Evolutionary conservation across 2,113 vertebrate species (phyloP), one percentile per base, ranked within the genome.

Genomic region (Acanthisitta chloris): DNA sequence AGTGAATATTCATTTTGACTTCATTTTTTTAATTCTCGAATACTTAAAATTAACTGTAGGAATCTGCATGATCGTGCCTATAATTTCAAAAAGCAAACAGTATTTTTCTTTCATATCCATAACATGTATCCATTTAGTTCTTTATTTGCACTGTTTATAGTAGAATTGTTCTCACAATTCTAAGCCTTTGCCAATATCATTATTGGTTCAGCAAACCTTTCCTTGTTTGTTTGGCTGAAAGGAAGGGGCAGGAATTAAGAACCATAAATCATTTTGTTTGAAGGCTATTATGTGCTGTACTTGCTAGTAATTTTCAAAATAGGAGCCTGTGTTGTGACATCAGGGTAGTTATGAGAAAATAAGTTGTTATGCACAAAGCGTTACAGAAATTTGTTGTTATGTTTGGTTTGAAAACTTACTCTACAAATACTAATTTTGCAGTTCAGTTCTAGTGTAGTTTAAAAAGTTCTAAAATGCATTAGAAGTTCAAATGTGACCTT

Each of bases 161-260:
- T 73, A 51, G 31, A 61, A 69, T 93, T 92, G 40, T 93, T 79
- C 49, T 90, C 14, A 4, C 73, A 78, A 73, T 81, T 91, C 42
- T 93, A 12, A 66, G 33, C 48, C 69, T 86, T 87, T 87, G 84
- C 81, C 78, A 91, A 16, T 91, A 89, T 94, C 86, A 65, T 72
- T 79, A 94, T 84, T 92, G 84, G 34, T 94, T 91, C 65, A 94
- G 66, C 65, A 82, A 94, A 55, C 13, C n/a, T 88, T 96, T 93
- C 86, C 72, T 83, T 95, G 34, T 91, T 92, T 69, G 28, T 82
- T 81, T 67, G 64, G 36, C 46, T 94, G 65, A 95, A 90, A 93
- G 76, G 51, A 96, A 90, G 24, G 31, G 38, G 40, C 51, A 90
- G 64, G 59, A 89, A 87, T 87, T 83, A 81, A 92, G 64, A 69